Base-by-base conservation (phyloP, 2,888 invertebrate genomes). In the Phengaris alcon region DNA sequence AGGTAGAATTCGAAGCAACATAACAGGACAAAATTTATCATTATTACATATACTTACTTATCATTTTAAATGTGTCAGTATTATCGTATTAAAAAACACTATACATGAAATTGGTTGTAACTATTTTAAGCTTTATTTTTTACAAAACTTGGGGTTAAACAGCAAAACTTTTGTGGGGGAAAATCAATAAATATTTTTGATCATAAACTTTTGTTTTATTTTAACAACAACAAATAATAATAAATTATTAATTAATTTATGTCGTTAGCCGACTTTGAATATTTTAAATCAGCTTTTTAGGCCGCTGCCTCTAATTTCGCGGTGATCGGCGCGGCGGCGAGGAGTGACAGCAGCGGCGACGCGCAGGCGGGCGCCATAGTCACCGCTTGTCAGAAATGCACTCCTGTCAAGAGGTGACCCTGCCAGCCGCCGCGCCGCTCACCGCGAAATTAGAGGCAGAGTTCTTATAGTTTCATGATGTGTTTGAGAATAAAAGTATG, bases 171-270 rank as follows among this genome's bases (percentile, higher is more conserved):
- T 86, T 88, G 87, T 88, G 90, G 87, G 89, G 91, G 91, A 88
- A 91, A 90, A 90, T 86, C 90, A 91, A 91, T 90, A 90, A 91
- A 91, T 85, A 86, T 81, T 80, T 84, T 80, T 84, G 85, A 84
- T 86, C 86, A 85, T 85, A 78, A 82, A 75, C 79, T 82, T 79
- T 81, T 80, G 78, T 78, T 76, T 82, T 80, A 83, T 82, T 80
- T 78, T 84, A 82, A 81, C 22, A 48, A 6, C 74, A 77, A 76
- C 77, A 77, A 9, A 35, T 15, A 51, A 35, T 7, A 48, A 48
- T 46, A 6, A 68, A 13, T 44, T 68, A 68, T 68, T 44, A 12
- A 3, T 0, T n/a, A 10, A 12, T n/a, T 1, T 1, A 10, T 35
- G 48, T 48, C 48, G 48, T 7, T 6, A 6, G 48, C 3, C 48